phyloP scores from a whole-genome alignment of 2,797 vertebrate genomes.

The Acanthiza pusilla region DNA sequence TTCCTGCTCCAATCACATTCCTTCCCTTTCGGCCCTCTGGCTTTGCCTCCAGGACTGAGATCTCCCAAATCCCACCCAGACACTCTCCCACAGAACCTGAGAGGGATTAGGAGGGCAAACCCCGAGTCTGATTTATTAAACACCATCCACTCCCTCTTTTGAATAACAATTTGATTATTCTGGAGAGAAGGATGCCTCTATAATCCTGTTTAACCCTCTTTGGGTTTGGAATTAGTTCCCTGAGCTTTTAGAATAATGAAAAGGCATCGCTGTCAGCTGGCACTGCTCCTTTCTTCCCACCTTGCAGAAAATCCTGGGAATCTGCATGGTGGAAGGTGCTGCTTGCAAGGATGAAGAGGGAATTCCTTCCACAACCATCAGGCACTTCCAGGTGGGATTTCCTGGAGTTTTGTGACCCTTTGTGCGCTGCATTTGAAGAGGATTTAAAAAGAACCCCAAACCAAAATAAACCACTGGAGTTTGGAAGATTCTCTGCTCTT shows the following conservation, averaged over 20 bases:
- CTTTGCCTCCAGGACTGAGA: rapidly evolving
- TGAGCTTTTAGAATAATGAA: conserved; percentile 30
- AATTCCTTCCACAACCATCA: not conserved
- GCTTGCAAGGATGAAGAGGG: not conserved
- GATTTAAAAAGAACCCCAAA: not conserved
- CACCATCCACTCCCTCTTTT: not conserved
- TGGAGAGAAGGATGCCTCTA: not conserved
- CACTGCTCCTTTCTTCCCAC: not conserved
- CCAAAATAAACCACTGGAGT: rapidly evolving
- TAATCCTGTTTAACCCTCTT: conserved; percentile 35
- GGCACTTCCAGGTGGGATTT: not conserved
- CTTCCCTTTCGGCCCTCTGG: not conserved
- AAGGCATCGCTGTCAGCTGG: not conserved
- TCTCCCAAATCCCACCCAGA: not conserved
- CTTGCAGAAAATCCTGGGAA: not conserved
- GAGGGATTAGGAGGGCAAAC: not conserved
- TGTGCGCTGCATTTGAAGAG: not conserved
- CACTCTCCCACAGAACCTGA: no score
- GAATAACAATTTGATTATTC: conserved; percentile 18
- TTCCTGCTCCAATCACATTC: rapidly evolving
- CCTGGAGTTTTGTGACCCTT: not conserved
- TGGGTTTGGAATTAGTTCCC: not conserved
- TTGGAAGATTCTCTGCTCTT: not conserved
- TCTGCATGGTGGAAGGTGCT: rapidly evolving
- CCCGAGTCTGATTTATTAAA: not conserved